phyloP scores from a whole-genome alignment of 2,797 vertebrate species.

The Trichosurus vulpecula region DNA sequence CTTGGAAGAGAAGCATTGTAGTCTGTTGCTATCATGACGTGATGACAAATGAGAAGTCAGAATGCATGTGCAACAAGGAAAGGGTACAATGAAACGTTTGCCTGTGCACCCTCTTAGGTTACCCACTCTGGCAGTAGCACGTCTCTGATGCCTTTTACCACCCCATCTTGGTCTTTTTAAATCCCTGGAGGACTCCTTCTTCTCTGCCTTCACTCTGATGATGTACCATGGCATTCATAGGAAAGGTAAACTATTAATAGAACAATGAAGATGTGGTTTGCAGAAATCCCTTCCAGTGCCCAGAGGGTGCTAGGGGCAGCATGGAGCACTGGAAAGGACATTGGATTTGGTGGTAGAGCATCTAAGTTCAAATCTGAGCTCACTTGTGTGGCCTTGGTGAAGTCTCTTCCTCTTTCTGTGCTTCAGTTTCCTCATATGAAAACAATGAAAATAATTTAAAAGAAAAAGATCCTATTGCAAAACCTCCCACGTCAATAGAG shows the following conservation, averaged over 20 bases:
- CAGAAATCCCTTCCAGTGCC: background rate
- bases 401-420: background rate
- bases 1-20: background rate
- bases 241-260: background rate
- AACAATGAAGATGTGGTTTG: background rate
- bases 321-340: background rate
- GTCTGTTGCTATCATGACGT: background rate
- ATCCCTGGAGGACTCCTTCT: background rate
- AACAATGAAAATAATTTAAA: background rate
- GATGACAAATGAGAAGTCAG: background rate
- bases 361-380: background rate
- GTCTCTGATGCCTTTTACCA: background rate
- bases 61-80: background rate
- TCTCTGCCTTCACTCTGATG: background rate
- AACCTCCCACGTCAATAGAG: background rate
- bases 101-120: background rate
- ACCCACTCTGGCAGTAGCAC: background rate
- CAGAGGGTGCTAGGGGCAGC: background rate
- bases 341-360: background rate
- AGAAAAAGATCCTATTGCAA: background rate
- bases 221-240: background rate
- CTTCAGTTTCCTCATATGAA: background rate
- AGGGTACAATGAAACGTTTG: background rate
- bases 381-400: background rate
- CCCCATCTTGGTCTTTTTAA: background rate